Percentiles rank a stretch among this genome's conserved stretches.
Evolutionary conservation across 2,797 vertebrate species (phyloP).

Genomic region (Hirundo rustica): DNA sequence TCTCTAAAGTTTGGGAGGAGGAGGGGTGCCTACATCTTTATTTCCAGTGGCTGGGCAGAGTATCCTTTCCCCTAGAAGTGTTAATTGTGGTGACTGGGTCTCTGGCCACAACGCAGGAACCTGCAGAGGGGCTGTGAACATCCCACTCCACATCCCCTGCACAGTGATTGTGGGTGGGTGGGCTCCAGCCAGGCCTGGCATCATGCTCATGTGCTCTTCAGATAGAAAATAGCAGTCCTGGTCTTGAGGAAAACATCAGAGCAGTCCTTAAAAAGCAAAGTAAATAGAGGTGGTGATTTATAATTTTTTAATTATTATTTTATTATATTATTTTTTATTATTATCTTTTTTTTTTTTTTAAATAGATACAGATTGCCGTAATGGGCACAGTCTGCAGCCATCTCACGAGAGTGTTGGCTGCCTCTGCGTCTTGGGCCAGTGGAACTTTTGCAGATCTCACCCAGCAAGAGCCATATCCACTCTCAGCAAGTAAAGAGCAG

Average conservation of each 20-base stretch:
- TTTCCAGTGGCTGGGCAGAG: background rate
- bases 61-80: background rate
- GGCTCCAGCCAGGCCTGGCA: background rate
- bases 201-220: background rate
- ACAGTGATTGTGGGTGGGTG: background rate
- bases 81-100: background rate
- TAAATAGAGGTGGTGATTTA: background rate
- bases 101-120: background rate
- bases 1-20: background rate
- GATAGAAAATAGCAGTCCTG: background rate
- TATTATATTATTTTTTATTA: no score
- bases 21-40: background rate
- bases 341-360: no score
- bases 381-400: background rate
- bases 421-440: background rate
- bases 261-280: background rate
- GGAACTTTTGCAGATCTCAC: background rate
- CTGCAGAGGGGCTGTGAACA: background rate
- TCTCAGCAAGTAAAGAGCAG: background rate
- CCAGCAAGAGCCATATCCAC: fast-evolving
- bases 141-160: background rate
- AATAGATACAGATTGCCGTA: background rate
- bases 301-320: background rate
- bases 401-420: background rate
- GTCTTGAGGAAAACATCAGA: background rate